Conservation (phyloP, 2,888 invertebrate genomes). For the Scaptomyza polygonia region DNA sequence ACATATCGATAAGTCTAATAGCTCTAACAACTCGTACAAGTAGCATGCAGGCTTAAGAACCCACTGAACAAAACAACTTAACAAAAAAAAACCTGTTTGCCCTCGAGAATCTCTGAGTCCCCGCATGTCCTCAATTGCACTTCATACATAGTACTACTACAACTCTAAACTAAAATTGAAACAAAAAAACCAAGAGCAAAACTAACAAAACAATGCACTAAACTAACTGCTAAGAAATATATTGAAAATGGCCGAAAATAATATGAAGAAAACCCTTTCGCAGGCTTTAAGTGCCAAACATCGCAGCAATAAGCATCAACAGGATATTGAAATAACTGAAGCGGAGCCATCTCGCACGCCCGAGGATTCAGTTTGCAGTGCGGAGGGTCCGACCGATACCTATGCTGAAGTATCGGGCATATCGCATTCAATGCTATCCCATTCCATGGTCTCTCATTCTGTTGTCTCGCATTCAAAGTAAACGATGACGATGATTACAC, state of each 20-base stretch:
- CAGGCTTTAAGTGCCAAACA: slow-evolving; percentile 92
- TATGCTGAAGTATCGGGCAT: slow-evolving; percentile 84
- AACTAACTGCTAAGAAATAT: slow-evolving; percentile 24
- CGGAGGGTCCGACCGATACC: slow-evolving; percentile 90
- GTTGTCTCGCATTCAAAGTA: slow-evolving; percentile 78
- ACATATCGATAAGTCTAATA: slow-evolving; percentile 37
- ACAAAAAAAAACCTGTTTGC: slow-evolving; percentile 20
- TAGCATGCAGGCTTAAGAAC: slow-evolving; percentile 48
- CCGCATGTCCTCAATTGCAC: slow-evolving; percentile 48
- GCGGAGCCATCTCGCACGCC: slow-evolving; percentile 93
- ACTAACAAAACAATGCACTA: slow-evolving; percentile 40
- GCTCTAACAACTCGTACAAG: slow-evolving; percentile 8
- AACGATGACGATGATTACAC: slow-evolving; percentile 4
- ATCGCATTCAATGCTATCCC: slow-evolving; percentile 83
- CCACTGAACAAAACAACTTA: slow-evolving; percentile 17
- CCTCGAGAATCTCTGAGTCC: slow-evolving; percentile 33
- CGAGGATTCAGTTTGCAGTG: slow-evolving; percentile 95
- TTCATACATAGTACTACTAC: slow-evolving; percentile 25
- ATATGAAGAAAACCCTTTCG: slow-evolving; percentile 55
- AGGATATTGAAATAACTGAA: slow-evolving; percentile 89
- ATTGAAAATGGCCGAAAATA: slow-evolving; percentile 23
- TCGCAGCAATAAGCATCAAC: slow-evolving; percentile 86
- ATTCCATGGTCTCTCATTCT: slow-evolving; percentile 82
- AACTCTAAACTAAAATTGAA: slow-evolving; percentile 15
- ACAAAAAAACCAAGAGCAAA: slow-evolving; percentile 3